Evolutionary conservation across 2,113 vertebrate species (phyloP), one percentile per base, ranked within the genome.

Genomic region (Rhinoderma darwinii): DNA sequence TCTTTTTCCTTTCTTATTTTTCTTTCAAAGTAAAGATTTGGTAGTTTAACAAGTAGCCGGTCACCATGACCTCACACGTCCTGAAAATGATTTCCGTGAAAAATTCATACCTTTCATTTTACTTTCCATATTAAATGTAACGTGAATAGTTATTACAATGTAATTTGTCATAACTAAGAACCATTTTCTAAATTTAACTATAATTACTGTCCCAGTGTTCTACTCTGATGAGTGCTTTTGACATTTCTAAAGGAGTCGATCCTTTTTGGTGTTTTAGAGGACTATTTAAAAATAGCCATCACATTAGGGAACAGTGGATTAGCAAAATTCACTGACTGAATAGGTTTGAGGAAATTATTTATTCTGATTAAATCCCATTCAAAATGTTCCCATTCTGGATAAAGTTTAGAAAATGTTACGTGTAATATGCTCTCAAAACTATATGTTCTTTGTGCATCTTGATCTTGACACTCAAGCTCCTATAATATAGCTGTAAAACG

Each of bases 111-210:
- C 35, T 72, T 25, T 72, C 5, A 77, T 50, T 77, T 47, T 77
- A 50, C 44, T 84, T 63, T 37, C 4, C 59, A 51, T 30, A 72
- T 54, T 72, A 51, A 79, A 41, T 41, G 44, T 54, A 15, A 39
- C 41, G 10, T n/a, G 68, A 80, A 43, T 17, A 37, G 32, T 51
- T 47, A 70, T 86, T 86, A 50, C 35, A 44, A 80, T 56, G 44
- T 72, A 54, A 86, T 86, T 79, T 86, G 20, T 80, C 59, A 68
- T 54, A 80, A 37, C 43, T 39, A 37, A 66, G 43, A 51, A 66
- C 75, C 59, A 70, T 86, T 86, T 86, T 72, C 75, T 80, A 80
- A 39, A 76, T 80, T 86, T 77, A 79, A 54, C 77, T 77, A 66
- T 47, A 86, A 86, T 86, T 25, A 63, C 20, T 80, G 47, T 54